These are phyloP conservation scores for Synodontis membranacea DNA, from an alignment of 2,113 vertebrate genomes.

Conservation along the genomic window DNA sequence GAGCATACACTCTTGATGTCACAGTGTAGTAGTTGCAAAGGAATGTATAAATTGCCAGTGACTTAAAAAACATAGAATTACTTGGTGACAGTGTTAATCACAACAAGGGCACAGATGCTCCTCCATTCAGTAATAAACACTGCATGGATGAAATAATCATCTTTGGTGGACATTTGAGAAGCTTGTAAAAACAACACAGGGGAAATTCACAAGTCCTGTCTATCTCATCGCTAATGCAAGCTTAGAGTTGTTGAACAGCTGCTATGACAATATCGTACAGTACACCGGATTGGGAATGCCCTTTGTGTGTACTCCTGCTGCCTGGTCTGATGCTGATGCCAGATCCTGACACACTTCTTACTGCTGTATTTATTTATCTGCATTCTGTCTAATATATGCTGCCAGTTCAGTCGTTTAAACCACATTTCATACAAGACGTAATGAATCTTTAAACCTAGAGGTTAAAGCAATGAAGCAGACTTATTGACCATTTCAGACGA, in stretches of 20 bases:
- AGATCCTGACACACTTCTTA: neutral
- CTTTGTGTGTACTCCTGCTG: neutral
- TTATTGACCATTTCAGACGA: neutral
- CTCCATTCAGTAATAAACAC: neutral
- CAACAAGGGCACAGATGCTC: neutral
- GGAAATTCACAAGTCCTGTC: neutral
- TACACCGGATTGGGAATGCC: neutral
- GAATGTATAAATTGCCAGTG: neutral
- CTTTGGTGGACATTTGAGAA: conserved; percentile 2
- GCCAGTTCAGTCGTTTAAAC: neutral
- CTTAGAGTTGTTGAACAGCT: conserved; percentile 4
- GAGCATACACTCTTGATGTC: neutral
- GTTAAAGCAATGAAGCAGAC: neutral
- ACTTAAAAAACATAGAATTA: neutral
- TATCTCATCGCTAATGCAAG: neutral
- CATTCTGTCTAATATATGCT: neutral
- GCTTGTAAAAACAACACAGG: neutral
- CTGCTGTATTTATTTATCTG: neutral
- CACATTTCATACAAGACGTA: neutral
- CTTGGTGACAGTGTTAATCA: neutral
- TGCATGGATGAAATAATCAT: neutral
- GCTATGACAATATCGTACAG: conserved; percentile 5
- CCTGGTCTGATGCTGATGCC: neutral
- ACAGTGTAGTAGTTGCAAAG: neutral
- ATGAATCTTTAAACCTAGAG: neutral